Evolutionary conservation across 1,140 invertebrate genomes (phyloP).

Genomic region (Aphis craccivora): DNA sequence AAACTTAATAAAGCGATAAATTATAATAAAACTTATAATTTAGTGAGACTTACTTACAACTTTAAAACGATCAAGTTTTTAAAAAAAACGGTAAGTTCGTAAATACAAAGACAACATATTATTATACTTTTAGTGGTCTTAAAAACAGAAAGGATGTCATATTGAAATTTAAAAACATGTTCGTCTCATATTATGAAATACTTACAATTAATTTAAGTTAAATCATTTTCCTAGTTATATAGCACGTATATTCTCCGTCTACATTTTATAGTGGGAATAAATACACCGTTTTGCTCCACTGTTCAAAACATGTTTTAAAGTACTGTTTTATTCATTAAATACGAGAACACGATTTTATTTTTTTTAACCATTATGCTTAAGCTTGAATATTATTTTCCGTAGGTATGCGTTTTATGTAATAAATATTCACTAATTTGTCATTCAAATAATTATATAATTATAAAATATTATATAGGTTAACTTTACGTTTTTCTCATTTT

Average conservation of each 20-base stretch:
- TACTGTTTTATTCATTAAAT: no score
- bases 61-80: background rate
- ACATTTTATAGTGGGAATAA: background rate
- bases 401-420: no score
- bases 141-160: background rate
- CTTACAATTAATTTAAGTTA: background rate
- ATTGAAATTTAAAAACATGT: background rate
- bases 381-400: no score
- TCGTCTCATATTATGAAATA: background rate
- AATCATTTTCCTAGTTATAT: background rate
- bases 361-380: no score
- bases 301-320: background rate
- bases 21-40: slow-evolving; percentile 12
- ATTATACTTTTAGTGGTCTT: background rate
- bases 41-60: background rate
- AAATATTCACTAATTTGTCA: no score
- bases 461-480: no score
- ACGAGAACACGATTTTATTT: no score
- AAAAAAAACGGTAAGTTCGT: background rate
- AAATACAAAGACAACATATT: background rate
- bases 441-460: no score
- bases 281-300: background rate
- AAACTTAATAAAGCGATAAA: background rate
- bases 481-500: no score
- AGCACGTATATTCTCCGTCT: no score